These are phyloP conservation scores for Sebastes cheni DNA, from an alignment of 2,797 vertebrate species.

Conservation along the genomic window DNA sequence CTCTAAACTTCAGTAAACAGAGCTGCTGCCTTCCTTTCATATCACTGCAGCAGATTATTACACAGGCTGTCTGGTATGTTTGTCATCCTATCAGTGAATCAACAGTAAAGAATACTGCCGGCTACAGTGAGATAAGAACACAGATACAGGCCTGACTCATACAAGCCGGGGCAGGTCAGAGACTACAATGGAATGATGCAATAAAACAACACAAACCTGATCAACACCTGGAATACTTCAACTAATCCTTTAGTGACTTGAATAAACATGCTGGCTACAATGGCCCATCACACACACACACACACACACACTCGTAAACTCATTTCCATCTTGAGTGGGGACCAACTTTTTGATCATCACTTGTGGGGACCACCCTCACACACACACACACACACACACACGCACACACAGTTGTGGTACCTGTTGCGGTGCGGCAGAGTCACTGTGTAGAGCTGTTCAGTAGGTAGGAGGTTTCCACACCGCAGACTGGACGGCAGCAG, in stretches of 20 bases:
- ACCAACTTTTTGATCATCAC: too few species aligned
- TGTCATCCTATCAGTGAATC: constrained; percentile 24
- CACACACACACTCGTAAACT: neutral
- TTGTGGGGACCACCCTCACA: too few species aligned
- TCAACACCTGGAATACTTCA: neutral
- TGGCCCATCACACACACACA: neutral
- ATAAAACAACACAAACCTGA: neutral
- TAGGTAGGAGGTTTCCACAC: constrained; percentile 89
- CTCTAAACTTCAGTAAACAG: constrained; percentile 6
- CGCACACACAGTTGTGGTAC: constrained; percentile 59
- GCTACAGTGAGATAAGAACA: constrained; percentile 15
- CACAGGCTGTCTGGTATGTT: constrained; percentile 30
- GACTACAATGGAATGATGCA: constrained; percentile 46
- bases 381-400: neutral
- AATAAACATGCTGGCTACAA: constrained; percentile 11
- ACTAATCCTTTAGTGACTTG: constrained; percentile 21
- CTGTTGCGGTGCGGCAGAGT: constrained; percentile 85
- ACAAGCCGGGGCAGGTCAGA: constrained; percentile 46
- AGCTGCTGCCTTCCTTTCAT: constrained; percentile 3
- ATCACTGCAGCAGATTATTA: constrained; percentile 3
- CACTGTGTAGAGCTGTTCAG: constrained; percentile 87
- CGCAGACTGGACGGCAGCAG: constrained; percentile 84
- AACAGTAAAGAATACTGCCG: constrained; percentile 8
- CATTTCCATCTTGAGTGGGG: too few species aligned
- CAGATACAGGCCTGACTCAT: constrained; percentile 22